Evolutionary conservation across 2,888 invertebrate genomes (phyloP), one percentile per base, ranked within the genome.

Genomic region (Chirona hameri): DNA sequence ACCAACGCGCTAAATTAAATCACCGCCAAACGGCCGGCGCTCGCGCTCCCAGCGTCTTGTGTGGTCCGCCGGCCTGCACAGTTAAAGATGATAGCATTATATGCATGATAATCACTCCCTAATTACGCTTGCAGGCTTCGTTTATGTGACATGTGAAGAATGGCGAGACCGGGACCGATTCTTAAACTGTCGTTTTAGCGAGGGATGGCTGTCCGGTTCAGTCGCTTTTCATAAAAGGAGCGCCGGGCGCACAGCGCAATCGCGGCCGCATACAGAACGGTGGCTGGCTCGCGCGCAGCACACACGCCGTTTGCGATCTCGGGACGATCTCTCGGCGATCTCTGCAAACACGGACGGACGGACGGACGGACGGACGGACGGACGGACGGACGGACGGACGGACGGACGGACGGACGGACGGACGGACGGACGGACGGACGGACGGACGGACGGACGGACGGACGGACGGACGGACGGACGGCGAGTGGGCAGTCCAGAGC

Each of bases 71-170:
- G 72, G 46, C 31, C 24, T 46, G 76, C 76, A 46, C 76, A 76
- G 39, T 76, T 46, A 76, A 76, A 76, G 76, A 76, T 76, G 76
- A 76, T 76, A 76, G 76, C 76, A 76, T 76, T 76, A 76, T 76
- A 76, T 76, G 76, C 76, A 76, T 76, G 76, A 76, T 76, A 76
- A 76, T 76, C 76, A 76, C 76, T 46, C 76, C 31, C 76, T 76
- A 76, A 76, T 76, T 76, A 76, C 76, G 76, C 39, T 76, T 76
- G 76, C 76, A 76, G 27, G 76, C 76, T 76, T 76, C 76, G 76
- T 76, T 76, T 76, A 76, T 76, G 76, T 76, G 76, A 76, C 76
- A 46, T 46, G 39, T 46, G 46, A 76, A 46, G 76, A 76, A 76
- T 76, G 76, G 76, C 46, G 24, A 12, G 46, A 24, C 76, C 24